Evolutionary conservation across 2,888 invertebrate genomes (phyloP).

Genomic region (Dendrolimus pini): DNA sequence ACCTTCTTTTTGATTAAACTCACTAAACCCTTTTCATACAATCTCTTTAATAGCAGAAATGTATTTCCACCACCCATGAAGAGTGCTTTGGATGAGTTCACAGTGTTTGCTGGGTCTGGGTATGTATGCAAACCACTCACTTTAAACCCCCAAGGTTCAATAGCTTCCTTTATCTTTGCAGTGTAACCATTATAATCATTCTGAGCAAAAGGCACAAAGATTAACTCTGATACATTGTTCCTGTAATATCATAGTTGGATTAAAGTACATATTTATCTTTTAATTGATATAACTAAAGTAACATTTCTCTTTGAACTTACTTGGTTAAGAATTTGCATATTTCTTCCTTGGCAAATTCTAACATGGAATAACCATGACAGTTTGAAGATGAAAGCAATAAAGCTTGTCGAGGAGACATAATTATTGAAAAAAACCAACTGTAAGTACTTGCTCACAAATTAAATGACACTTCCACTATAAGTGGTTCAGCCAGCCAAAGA

Average conservation of each 20-base stretch:
- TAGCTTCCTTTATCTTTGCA: slow-evolving; percentile 71
- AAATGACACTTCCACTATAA: not conserved
- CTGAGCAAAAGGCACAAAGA: slow-evolving; percentile 87
- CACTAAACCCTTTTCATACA: slow-evolving; percentile 82
- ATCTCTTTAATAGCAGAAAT: slow-evolving; percentile 81
- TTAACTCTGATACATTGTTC: slow-evolving; percentile 77
- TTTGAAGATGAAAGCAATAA: slow-evolving; percentile 83
- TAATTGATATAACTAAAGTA: too few species aligned
- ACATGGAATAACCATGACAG: slow-evolving; percentile 79
- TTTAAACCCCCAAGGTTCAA: slow-evolving; percentile 80
- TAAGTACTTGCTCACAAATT: not conserved
- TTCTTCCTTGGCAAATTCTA: slow-evolving; percentile 81
- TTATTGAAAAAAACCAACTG: not conserved
- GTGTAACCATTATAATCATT: slow-evolving; percentile 81
- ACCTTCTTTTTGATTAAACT: slow-evolving; percentile 79
- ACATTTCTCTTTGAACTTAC: slow-evolving; percentile 49
- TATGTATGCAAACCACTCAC: slow-evolving; percentile 81
- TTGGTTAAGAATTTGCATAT: slow-evolving; percentile 77
- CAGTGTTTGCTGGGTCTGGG: slow-evolving; percentile 71
- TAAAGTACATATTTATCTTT: too few species aligned
- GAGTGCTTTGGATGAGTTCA: slow-evolving; percentile 80
- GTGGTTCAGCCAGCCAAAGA: slow-evolving; percentile 6
- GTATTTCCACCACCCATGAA: slow-evolving; percentile 91
- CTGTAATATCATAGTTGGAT: slow-evolving; percentile 53
- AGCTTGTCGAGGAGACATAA: slow-evolving; percentile 57